Evolutionary conservation across 2,797 vertebrate species (phyloP).

Genomic region (Anguilla anguilla): DNA sequence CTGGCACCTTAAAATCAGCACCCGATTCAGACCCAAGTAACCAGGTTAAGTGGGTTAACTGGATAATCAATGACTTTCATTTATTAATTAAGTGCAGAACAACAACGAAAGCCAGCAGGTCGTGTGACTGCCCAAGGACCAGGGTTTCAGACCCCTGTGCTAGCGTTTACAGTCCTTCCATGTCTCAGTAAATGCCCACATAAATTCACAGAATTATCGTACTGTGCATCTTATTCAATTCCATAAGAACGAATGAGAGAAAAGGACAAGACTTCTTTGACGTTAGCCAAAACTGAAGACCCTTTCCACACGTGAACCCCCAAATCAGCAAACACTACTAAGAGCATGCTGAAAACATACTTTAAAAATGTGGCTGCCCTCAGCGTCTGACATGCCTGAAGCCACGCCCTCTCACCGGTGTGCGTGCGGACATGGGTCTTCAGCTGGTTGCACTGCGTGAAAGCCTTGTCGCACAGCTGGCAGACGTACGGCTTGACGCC

Average conservation of each 20-base stretch:
- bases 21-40: neutral
- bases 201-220: neutral
- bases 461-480: conserved; percentile 92
- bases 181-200: neutral
- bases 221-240: neutral
- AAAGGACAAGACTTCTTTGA: neutral
- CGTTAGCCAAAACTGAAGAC: neutral
- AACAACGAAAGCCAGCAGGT: neutral
- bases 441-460: conserved; percentile 97
- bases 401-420: conserved; percentile 80
- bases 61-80: neutral
- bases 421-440: conserved; percentile 97
- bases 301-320: no score
- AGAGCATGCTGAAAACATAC: neutral
- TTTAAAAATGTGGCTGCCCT: neutral
- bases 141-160: neutral
- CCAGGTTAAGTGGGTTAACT: neutral
- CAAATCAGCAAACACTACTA: no score
- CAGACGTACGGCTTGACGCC: conserved; percentile 94
- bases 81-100: neutral
- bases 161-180: neutral
- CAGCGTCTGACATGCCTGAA: neutral
- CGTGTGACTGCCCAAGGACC: neutral
- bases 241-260: neutral
- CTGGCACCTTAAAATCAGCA: neutral